A percentile compares a stretch with the other conserved stretches of the same genome.
Conservation (phyloP, 2,113 vertebrate genomes). For the Hypanus sabinus region DNA sequence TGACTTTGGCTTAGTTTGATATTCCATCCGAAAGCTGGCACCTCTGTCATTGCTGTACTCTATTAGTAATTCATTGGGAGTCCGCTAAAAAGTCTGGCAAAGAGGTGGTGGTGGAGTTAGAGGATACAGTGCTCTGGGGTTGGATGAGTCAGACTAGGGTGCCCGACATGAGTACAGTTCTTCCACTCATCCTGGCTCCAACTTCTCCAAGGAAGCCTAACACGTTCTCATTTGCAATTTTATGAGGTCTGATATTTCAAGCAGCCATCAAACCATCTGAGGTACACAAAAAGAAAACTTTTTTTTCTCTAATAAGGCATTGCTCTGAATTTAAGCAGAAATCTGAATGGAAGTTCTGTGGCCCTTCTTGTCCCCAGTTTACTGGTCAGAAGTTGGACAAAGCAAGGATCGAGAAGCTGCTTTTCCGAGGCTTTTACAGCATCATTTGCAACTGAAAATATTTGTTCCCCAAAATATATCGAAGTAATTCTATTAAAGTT, state of each 20-base stretch:
- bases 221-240: not conserved
- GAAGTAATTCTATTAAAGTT: conserved; percentile 40
- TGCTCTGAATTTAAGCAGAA: not conserved
- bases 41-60: not conserved
- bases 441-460: not conserved
- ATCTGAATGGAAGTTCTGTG: not conserved
- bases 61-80: not conserved
- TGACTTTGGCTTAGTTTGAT: not conserved
- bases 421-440: not conserved
- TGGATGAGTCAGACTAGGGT: not conserved
- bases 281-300: not conserved
- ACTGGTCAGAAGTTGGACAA: not conserved
- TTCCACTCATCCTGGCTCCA: not conserved
- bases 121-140: not conserved
- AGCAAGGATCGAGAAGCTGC: not conserved
- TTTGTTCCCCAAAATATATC: conserved; percentile 38
- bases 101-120: not conserved
- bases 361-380: not conserved
- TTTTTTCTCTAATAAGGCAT: not conserved
- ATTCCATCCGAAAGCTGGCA: not conserved
- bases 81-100: not conserved
- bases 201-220: not conserved
- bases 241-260: not conserved
- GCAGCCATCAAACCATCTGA: not conserved
- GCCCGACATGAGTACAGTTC: not conserved